phyloP scores from a whole-genome alignment of 2,888 invertebrate genomes.

The Drosophila borealis region DNA sequence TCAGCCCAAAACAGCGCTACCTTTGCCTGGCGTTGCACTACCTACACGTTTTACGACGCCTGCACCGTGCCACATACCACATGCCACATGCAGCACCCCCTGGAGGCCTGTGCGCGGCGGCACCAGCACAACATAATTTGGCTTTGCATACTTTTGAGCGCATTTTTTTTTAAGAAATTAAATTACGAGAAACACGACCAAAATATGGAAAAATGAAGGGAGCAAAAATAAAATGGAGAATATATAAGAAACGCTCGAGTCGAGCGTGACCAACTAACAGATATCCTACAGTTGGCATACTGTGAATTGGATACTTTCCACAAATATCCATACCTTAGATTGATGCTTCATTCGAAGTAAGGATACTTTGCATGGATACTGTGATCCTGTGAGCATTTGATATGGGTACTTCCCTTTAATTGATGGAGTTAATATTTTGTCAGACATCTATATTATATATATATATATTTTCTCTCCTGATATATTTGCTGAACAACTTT shows the following conservation, averaged over 20 bases:
- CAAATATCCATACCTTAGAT: too few species aligned
- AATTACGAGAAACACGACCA: conserved; percentile 58
- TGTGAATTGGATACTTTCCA: too few species aligned
- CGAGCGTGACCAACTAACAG: background rate
- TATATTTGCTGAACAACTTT: background rate
- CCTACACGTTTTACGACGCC: conserved; percentile 12
- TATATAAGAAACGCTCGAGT: background rate
- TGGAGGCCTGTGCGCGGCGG: background rate
- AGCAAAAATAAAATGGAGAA: conserved; percentile 6
- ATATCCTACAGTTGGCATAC: conserved; percentile 19
- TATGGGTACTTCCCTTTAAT: too few species aligned
- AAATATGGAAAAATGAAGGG: conserved; percentile 4
- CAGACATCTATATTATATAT: too few species aligned
- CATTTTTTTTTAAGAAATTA: conserved; percentile 47
- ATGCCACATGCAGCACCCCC: conserved; percentile 6
- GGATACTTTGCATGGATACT: too few species aligned
- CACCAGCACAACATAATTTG: conserved; percentile 66
- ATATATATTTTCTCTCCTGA: too few species aligned
- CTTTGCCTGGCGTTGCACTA: conserved; percentile 35
- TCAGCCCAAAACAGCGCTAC: conserved; percentile 13
- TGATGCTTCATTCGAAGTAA: too few species aligned
- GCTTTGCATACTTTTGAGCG: conserved; percentile 75
- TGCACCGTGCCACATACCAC: conserved; percentile 12
- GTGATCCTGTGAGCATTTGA: too few species aligned
- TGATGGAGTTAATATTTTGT: too few species aligned